Evolutionary conservation across 1,140 invertebrate species (phyloP), one percentile per base, ranked within the genome.

Genomic region (Microplitis demolitor): DNA sequence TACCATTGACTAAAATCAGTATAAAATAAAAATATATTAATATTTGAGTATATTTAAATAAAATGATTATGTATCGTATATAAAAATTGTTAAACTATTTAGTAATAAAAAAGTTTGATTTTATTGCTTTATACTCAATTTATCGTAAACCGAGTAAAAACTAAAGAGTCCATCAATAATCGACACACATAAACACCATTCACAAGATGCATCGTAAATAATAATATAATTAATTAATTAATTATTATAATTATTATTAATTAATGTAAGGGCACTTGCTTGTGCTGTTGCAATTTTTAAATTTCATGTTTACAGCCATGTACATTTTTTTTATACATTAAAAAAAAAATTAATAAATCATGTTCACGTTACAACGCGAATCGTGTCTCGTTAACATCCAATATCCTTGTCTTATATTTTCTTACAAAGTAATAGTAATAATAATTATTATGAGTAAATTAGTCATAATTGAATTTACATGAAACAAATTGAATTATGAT

Each of bases 221-320:
- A 72, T 8, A 77, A 78, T 79, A 64, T 77, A 75, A 79, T 79
- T 80, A 82, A 78, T 79, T 76, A 69, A 14, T 35, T 51, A 62
- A 9, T 9, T 9, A 45, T 45, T 45, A 62, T 53, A 81, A 80
- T 74, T 72, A 76, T 77, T 78, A 76, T 76, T 76, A 77, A 74
- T 71, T 81, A 80, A 78, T 82, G 72, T 81, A 84, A 84, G 78
- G 80, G 82, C 82, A 82, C 82, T 82, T 61, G 81, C 80, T 83
- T 84, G 81, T 83, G 82, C 80, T 79, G 79, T 80, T 84, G 82
- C 81, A 83, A 83, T 78, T 82, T 78, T 80, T 62, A 71, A 83
- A 78, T 84, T 80, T 80, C 80, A 83, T 82, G 79, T 83, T 80
- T 83, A 83, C 79, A 82, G 80, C 78, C 79, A 83, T 82, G 82